Base-by-base conservation (phyloP, 2,888 invertebrate genomes). In the Hirtodrosophila confusa region DNA sequence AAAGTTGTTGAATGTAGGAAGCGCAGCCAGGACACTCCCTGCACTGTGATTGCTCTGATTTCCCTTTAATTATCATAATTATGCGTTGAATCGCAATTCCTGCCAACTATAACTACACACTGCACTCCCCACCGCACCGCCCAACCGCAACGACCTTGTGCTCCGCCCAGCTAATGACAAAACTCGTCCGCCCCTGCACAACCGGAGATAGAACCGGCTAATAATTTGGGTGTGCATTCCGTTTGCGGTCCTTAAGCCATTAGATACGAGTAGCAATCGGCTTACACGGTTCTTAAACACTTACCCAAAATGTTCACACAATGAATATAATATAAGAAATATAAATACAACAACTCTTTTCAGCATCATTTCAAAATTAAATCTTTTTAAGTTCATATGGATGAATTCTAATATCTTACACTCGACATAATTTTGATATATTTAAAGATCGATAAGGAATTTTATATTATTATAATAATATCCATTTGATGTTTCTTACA, bases 31-130 rank as follows among this genome's bases (percentile, higher is more conserved):
- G 45, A 56, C 69, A 68, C 17, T 71, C 54, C 58, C 58, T 29
- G 41, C 39, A 54, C 39, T 64, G 17, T 17, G 17, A 17, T 17
- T 17, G 54, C 55, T 60, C 58, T 77, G 87, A 80, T 80, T 80
- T 78, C 67, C 70, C 64, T 85, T 87, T 82, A 87, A 82, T 85
- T 85, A 80, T 80, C 54, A 69, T 78, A 78, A 85, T 85, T 87
- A 77, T 64, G 67, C 67, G 69, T 62, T 65, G 56, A 78, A 68
- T 67, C 65, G 72, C 64, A 67, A 68, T 66, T 76, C 63, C 24
- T 47, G 44, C 50, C 61, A 37, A 39, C 47, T 48, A 23, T 29
- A 2, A 43, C 35, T 11, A 4, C 29, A 29, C 6, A 24, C 37
- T 36, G 35, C 37, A 10, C 7, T 8, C 7, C 12, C 44, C 44